Evolutionary conservation across 2,113 vertebrate species (phyloP), one percentile per base, ranked within the genome.

Genomic region (Hymenochirus boettgeri): DNA sequence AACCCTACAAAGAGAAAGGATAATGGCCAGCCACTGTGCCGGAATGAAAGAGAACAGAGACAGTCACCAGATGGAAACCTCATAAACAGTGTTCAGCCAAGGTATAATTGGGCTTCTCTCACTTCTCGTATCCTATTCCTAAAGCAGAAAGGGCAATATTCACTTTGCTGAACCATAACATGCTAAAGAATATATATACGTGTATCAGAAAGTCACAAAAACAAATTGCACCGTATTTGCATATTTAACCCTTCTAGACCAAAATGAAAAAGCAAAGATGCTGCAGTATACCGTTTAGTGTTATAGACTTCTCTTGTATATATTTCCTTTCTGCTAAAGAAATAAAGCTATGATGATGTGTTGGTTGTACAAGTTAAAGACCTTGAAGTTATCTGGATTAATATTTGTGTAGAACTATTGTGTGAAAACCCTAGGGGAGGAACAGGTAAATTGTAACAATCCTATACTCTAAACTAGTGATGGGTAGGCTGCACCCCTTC

Each of bases 1-100:
- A 7, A 11, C 61, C 66, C 71, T 71, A 57, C 59, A 71, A 69
- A 71, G 27, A 57, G 33, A 57, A 60, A 46, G 7, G 55, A 54
- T 69, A 39, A 19, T 23, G 15, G 15, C 29, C 57, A 63, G 53
- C 46, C 61, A 7, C 61, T 22, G 47, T 45, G 71, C 66, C n/a
- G 6, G 46, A 64, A 70, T 65, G 54, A 65, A 57, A 57, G 45
- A 27, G 42, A 65, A 65, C 56, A 65, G 39, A 65, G 62, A 39
- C 53, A 65, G 62, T 39, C 46, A 54, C 19, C 53, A 25, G 53
- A 65, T 57, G 53, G 57, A 65, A 65, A 65, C 50, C 27, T 31
- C 25, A 26, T 65, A 65, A 65, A 65, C 39, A 65, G 42, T 50
- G 63, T 65, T 65, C 54, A 50, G 54, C 63, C 26, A 53, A 42